Base-by-base conservation (phyloP, 2,888 invertebrate genomes). In the Amphipoea lucens region DNA sequence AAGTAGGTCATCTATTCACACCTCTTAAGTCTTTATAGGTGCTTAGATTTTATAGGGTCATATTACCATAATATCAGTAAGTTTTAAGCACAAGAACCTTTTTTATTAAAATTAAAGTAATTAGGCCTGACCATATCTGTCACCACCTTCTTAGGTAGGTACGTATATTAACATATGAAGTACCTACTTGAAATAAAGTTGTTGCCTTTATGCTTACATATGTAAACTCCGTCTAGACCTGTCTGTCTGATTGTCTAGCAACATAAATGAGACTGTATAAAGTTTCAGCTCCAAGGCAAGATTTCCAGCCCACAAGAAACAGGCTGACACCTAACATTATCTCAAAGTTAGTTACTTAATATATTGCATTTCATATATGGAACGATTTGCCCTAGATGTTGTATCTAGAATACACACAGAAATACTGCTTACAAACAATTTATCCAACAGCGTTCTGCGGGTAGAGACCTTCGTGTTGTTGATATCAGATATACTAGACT, bases 401-500 rank as follows among this genome's bases (percentile, higher is more conserved):
- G 4, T 23, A n/a, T n/a, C 3, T 60, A 11, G 57, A 81, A 40
- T 54, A 67, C 17, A 68, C 20, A 42, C 42, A 65, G 23, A 78
- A 70, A 66, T 36, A 67, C 62, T 20, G 69, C 66, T 63, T 29
- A 77, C 68, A 69, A 69, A 73, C 63, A 60, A 72, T 63, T 74
- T 74, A 51, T 71, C 40, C 42, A 60, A 68, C 68, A 71, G 65
- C 69, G 72, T 67, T 77, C 42, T 71, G 71, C 66, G 71, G 71
- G 65, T 54, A 23, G 51, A 87, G 75, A 85, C 87, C 88, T 87
- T 88, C 84, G 69, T 70, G 11, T 69, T 75, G 78, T 82, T 82
- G 77, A 82, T 86, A 83, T 82, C 81, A 88, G 74, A 78, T 83
- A 81, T 67, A 73, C 66, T 86, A 80, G 69, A 82, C 82, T 86